These are phyloP conservation scores for Conger conger DNA, from an alignment of 2,113 vertebrate species.

Conservation along the genomic window DNA sequence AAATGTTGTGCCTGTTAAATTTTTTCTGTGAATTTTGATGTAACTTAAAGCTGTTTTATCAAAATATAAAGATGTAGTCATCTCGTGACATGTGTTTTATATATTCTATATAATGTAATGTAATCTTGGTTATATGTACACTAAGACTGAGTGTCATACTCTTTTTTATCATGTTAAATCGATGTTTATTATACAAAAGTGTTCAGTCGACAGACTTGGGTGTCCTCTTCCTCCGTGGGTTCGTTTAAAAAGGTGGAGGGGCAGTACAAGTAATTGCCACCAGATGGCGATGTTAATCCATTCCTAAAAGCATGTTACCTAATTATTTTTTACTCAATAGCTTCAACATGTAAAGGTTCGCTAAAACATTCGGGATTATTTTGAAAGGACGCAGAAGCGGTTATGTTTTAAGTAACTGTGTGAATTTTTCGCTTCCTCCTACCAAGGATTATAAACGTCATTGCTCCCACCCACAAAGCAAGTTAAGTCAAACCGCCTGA, in stretches of 20 bases:
- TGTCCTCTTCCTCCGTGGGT: no score
- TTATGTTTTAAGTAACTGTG: not conserved
- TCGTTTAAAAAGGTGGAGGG: no score
- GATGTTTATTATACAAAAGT: no score
- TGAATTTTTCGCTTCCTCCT: not conserved
- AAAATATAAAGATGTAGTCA: not conserved
- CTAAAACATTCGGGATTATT: not conserved
- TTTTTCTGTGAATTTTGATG: conserved; percentile 24
- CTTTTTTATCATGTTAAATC: no score
- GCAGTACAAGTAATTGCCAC: not conserved
- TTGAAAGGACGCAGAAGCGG: not conserved
- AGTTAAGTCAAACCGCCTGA: conserved; percentile 31
- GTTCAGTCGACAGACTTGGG: no score
- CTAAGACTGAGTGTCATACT: no score
- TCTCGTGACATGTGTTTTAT: not conserved
- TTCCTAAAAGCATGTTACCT: not conserved
- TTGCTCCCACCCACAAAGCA: not conserved
- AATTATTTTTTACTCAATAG: not conserved
- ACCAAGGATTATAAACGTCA: not conserved
- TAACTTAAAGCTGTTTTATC: conserved; percentile 15
- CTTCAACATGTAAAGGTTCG: not conserved
- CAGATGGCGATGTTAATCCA: not conserved
- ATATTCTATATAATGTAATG: no score
- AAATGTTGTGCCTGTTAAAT: conserved; percentile 2
- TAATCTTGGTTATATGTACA: no score